Base-by-base conservation (phyloP, 2,797 vertebrate species). In the Aulostomus chinensis region DNA sequence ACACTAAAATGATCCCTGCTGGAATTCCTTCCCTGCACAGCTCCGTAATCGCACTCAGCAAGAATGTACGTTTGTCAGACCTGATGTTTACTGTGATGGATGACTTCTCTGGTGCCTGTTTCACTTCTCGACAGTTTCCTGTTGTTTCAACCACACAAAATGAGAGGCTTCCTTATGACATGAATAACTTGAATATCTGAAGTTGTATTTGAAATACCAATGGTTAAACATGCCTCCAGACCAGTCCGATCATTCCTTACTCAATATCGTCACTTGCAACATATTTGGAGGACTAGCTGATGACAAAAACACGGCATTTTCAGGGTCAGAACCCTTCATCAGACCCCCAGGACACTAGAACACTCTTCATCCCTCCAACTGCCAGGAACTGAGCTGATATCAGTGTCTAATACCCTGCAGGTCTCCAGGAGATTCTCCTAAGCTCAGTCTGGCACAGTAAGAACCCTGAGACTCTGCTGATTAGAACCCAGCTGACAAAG, bases 381-480 rank as follows among this genome's bases (percentile, higher is more conserved):
- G 3, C 6, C 20, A 28, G 25, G 25, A 11, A n/a, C n/a, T n/a
- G n/a, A 57, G 34, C 32, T 68, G 53, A 57, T 72, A 73, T 68
- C 53, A 31, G 45, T 2, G 1, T 58, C 31, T 77, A 71, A 73
- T 67, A 58, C 72, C 55, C 36, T 38, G 20, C 1, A 29, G 59
- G 51, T 43, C 61, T 29, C 31, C 2, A 3, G 14, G 34, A 60
- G 54, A 68, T 61, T 53, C 72, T 40, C 14, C 41, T 73, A 61
- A 84, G 63, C 68, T 50, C 58, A 58, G 49, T 64, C 62, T 48
- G 65, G 65, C 61, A 36, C 71, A 54, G 62, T 14, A 28, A 24
- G 54, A 62, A 49, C 56, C 35, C 16, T 0, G 10, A 32, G 57
- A 14, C 48, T 31, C 59, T 48, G 61, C 24, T 38, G 28, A 73